A percentile compares a stretch with the other conserved stretches of the same genome.
phyloP scores from a whole-genome alignment of 1,140 invertebrate genomes.

The Conus betulinus region DNA sequence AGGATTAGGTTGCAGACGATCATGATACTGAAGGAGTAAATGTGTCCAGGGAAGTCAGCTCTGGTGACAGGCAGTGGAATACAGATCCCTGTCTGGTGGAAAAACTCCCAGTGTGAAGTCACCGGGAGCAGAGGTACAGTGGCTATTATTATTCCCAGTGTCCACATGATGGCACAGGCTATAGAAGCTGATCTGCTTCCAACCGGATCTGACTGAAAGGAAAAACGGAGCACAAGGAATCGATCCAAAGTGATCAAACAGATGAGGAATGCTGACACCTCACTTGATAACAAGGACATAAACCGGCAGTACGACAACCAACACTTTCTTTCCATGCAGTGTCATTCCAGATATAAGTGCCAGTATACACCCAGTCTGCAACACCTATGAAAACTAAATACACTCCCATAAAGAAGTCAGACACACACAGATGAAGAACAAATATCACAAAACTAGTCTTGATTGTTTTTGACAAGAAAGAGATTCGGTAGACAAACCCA shows the following conservation, averaged over 20 bases:
- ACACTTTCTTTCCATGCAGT: neutral
- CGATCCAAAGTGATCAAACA: slow-evolving; percentile 8
- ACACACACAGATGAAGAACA: neutral
- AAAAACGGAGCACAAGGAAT: neutral
- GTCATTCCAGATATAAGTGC: slow-evolving; percentile 3
- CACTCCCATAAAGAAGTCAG: slow-evolving; percentile 4
- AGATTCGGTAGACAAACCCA: neutral
- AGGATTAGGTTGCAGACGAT: neutral
- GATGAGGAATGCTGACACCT: slow-evolving; percentile 7
- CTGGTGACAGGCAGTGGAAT: slow-evolving; percentile 13
- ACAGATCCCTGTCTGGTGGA: slow-evolving; percentile 11
- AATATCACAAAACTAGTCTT: neutral
- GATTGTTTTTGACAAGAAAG: neutral
- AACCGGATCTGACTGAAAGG: neutral
- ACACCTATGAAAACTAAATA: slow-evolving; percentile 1
- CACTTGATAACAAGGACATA: neutral
- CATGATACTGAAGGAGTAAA: slow-evolving; percentile 1
- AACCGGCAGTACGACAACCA: neutral
- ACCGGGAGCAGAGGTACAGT: neutral
- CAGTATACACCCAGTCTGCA: neutral
- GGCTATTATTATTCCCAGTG: neutral
- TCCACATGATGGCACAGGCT: neutral
- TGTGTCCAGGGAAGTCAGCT: neutral
- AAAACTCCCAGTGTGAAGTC: slow-evolving; percentile 27
- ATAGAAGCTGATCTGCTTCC: neutral